These are phyloP conservation scores for Notothenia rossii DNA, from an alignment of 2,113 vertebrate genomes.

Conservation along the genomic window DNA sequence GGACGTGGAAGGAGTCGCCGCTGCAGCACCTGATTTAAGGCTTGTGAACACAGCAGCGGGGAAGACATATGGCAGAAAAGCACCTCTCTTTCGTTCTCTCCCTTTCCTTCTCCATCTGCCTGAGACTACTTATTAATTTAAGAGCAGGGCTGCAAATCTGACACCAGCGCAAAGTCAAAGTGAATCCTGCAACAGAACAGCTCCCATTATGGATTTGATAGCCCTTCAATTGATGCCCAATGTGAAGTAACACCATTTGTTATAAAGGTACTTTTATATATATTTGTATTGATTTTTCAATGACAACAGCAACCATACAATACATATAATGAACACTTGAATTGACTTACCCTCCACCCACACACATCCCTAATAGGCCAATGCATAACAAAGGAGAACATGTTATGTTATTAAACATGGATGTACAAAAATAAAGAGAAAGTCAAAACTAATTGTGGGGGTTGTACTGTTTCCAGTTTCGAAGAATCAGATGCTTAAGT, in stretches of 20 bases:
- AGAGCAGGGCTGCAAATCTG: constrained; percentile 37
- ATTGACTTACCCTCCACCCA: no score
- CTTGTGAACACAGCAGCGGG: constrained; percentile 39
- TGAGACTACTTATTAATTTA: constrained; percentile 42
- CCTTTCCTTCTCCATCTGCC: not conserved
- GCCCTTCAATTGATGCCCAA: not conserved
- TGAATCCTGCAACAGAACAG: constrained; percentile 23
- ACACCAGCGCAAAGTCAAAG: constrained; percentile 39
- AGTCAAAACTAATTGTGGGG: no score
- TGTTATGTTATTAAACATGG: no score
- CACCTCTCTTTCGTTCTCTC: not conserved
- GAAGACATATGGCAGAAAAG: constrained; percentile 31
- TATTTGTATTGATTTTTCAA: no score
- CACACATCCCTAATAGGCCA: no score
- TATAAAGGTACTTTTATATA: not conserved
- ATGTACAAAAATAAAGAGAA: no score
- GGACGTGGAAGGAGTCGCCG: constrained; percentile 65
- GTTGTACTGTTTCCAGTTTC: no score
- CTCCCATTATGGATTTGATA: constrained; percentile 11
- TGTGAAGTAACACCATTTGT: not conserved
- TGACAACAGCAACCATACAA: no score
- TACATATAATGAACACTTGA: no score
- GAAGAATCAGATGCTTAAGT: no score
- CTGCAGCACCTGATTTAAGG: constrained; percentile 55
- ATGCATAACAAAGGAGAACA: no score